phyloP scores from a whole-genome alignment of 2,888 invertebrate genomes.

The Spodoptera picta region DNA sequence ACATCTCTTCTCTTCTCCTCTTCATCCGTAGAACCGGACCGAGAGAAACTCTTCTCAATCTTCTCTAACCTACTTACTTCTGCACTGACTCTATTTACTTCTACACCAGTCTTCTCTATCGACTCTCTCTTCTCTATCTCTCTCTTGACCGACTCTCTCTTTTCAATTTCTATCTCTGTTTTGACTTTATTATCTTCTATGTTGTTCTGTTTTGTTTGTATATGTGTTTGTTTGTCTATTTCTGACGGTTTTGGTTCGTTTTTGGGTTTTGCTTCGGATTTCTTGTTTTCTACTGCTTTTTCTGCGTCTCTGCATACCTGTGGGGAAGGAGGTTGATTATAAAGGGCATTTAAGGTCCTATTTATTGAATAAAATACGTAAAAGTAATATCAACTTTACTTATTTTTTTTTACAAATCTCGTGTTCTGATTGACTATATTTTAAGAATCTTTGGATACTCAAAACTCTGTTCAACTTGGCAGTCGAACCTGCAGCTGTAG shows the following conservation, averaged over 20 bases:
- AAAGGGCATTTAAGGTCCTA: too few species aligned
- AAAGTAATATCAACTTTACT: too few species aligned
- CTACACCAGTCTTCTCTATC: slow-evolving; percentile 48
- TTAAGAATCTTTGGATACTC: too few species aligned
- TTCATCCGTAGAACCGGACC: slow-evolving; percentile 74
- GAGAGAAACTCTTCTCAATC: slow-evolving; percentile 72
- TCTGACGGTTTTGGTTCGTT: slow-evolving; percentile 63
- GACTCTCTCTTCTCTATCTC: slow-evolving; percentile 51
- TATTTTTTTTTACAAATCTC: too few species aligned
- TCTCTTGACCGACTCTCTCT: slow-evolving; percentile 6
- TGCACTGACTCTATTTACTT: slow-evolving; percentile 61
- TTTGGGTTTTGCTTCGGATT: slow-evolving; percentile 55
- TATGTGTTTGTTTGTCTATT: slow-evolving; percentile 37
- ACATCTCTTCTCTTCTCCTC: slow-evolving; percentile 61
- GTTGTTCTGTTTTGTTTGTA: slow-evolving; percentile 51
- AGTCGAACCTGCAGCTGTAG: too few species aligned
- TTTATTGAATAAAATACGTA: too few species aligned
- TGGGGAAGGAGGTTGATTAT: neutral
- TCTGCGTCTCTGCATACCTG: slow-evolving; percentile 85
- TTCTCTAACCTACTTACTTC: slow-evolving; percentile 69
- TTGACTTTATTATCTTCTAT: slow-evolving; percentile 44
- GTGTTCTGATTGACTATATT: too few species aligned
- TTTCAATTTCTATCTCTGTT: slow-evolving; percentile 43
- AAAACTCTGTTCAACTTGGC: too few species aligned
- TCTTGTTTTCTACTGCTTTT: slow-evolving; percentile 80